Conservation (phyloP, 2,888 invertebrate genomes). For the Polia nebulosa region DNA sequence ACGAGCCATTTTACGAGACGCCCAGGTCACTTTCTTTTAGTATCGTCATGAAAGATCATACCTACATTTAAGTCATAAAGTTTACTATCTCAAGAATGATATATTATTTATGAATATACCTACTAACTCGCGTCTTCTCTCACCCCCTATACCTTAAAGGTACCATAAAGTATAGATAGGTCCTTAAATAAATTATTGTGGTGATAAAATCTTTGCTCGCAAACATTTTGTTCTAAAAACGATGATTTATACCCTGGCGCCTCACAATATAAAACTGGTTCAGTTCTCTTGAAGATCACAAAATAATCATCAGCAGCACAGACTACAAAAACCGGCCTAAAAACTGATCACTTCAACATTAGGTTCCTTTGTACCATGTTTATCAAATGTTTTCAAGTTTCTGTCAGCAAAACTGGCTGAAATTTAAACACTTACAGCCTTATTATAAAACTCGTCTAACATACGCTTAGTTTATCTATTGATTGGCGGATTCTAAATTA, state of each 20-base stretch:
- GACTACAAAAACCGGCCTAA: background rate
- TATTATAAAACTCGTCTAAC: too few species aligned
- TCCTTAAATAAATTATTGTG: constrained; percentile 41
- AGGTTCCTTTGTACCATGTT: background rate
- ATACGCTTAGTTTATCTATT: too few species aligned
- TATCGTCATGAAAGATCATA: constrained; percentile 58
- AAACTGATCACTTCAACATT: constrained; percentile 6
- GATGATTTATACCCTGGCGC: constrained; percentile 13
- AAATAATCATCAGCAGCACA: background rate
- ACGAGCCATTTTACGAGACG: constrained; percentile 60
- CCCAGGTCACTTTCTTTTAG: constrained; percentile 63
- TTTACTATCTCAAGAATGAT: constrained; percentile 44
- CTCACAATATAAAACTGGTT: background rate
- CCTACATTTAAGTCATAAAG: constrained; percentile 57
- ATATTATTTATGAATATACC: constrained; percentile 20
- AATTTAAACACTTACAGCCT: too few species aligned
- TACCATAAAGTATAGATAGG: constrained; percentile 32
- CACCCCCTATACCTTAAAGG: constrained; percentile 2
- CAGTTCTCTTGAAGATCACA: background rate
- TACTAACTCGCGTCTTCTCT: constrained; percentile 20
- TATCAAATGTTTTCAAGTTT: background rate
- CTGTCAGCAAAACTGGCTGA: background rate
- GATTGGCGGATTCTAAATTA: too few species aligned
- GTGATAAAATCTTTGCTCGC: constrained; percentile 29
- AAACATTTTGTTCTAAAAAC: constrained; percentile 24